These are phyloP conservation scores for Pandemis cinnamomeana DNA, from an alignment of 2,888 invertebrate genomes.

Conservation along the genomic window DNA sequence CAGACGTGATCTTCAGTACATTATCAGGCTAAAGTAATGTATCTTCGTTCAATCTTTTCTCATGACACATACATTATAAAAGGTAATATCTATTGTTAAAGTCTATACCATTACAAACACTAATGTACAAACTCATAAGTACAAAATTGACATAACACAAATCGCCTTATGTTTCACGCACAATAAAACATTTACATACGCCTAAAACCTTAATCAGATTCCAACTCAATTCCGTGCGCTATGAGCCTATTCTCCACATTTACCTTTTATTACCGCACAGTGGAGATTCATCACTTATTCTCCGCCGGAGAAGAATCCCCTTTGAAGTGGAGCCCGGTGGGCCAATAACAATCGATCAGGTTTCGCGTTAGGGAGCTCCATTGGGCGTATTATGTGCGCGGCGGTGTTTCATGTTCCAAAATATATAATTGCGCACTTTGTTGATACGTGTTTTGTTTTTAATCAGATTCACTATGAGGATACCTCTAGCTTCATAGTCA, in stretches of 20 bases:
- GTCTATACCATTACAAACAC: background rate
- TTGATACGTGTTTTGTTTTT: background rate
- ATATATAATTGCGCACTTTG: slow-evolving; percentile 7
- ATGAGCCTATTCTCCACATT: slow-evolving; percentile 49
- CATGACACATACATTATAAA: too few species aligned
- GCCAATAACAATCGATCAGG: slow-evolving; percentile 59
- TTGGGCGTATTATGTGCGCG: slow-evolving; percentile 17
- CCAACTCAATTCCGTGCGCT: slow-evolving; percentile 28
- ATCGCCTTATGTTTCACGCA: slow-evolving; percentile 11
- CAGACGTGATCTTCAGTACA: too few species aligned
- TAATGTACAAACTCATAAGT: background rate
- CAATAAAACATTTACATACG: slow-evolving; percentile 24
- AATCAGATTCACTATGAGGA: background rate
- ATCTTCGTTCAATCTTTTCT: too few species aligned
- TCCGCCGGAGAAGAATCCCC: slow-evolving; percentile 43
- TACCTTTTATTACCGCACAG: slow-evolving; percentile 49
- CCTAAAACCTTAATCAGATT: slow-evolving; percentile 34
- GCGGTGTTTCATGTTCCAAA: slow-evolving; percentile 13
- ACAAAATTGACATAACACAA: slow-evolving; percentile 2
- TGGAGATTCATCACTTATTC: slow-evolving; percentile 44
- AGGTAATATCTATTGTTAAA: too few species aligned
- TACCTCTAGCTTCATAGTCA: too few species aligned
- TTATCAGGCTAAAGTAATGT: too few species aligned
- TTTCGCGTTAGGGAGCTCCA: slow-evolving; percentile 38
- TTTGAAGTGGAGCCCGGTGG: slow-evolving; percentile 51